Evolutionary conservation across 2,888 invertebrate genomes (phyloP).

Genomic region (Rhaphigaster nebulosa): DNA sequence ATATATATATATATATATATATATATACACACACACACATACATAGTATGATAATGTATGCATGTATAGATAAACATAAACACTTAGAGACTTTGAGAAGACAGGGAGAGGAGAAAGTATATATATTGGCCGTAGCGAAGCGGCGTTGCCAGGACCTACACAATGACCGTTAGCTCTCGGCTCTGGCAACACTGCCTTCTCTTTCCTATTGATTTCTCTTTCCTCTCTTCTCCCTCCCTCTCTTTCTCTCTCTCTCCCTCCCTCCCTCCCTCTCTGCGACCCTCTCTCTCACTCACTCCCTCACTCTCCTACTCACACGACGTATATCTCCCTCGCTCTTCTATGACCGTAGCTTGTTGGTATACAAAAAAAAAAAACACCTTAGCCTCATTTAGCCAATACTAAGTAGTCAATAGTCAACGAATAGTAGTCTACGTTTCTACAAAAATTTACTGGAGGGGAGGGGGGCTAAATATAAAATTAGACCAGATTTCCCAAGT

Average conservation of each 20-base stretch:
- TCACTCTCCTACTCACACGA: background rate
- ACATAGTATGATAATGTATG: background rate
- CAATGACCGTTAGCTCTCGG: constrained; percentile 59
- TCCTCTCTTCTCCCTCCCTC: constrained; percentile 54
- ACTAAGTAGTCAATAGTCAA: no score
- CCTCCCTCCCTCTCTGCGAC: background rate
- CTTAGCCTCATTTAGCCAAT: no score
- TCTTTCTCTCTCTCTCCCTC: constrained; percentile 34
- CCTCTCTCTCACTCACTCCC: background rate
- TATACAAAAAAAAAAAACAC: no score
- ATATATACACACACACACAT: no score
- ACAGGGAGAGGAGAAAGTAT: background rate
- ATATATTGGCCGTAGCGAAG: background rate
- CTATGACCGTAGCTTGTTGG: no score
- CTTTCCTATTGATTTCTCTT: constrained; percentile 66
- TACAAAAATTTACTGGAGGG: no score
- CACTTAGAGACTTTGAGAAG: background rate
- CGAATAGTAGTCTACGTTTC: no score
- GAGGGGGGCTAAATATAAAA: no score
- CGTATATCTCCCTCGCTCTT: background rate
- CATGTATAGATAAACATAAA: background rate
- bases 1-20: no score
- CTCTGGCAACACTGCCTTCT: constrained; percentile 60
- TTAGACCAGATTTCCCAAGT: no score
- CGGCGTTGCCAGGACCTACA: constrained; percentile 18